Conservation (phyloP, 37 sponge, comb jelly and placozoan genomes). For the Dysidea cf. avara region DNA sequence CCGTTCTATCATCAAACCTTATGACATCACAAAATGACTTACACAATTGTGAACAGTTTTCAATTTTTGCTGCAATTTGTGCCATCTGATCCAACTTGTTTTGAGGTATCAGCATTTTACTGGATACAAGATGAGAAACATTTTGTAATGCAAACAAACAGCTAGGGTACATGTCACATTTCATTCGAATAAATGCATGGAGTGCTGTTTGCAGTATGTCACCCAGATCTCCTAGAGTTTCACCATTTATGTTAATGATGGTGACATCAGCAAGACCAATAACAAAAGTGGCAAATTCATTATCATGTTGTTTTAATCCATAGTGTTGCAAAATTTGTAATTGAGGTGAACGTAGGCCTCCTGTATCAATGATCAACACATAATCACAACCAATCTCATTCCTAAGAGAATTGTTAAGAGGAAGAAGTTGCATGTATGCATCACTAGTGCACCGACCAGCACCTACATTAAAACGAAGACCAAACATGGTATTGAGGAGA, state of each 20-base stretch:
- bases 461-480: conserved; percentile 26
- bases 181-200: conserved; percentile 45
- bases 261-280: conserved; percentile 36
- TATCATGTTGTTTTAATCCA: conserved; percentile 29
- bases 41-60: conserved; percentile 1
- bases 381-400: conserved; percentile 15
- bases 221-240: conserved; percentile 20
- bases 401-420: conserved; percentile 4
- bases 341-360: conserved; percentile 40
- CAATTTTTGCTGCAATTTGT: conserved; percentile 21
- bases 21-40: conserved; percentile 28
- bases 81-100: conserved; percentile 28
- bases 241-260: conserved; percentile 39
- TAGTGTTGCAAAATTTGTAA: no score
- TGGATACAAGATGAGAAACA: background rate
- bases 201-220: conserved; percentile 34
- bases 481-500: conserved; percentile 38
- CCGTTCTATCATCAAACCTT: conserved; percentile 26
- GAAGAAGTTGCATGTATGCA: conserved; percentile 40
- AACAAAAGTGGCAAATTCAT: conserved; percentile 34
- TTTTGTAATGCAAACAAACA: conserved; percentile 48
- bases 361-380: conserved; percentile 31
- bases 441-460: conserved; percentile 48
- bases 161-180: conserved; percentile 9
- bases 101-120: background rate